phyloP scores from a whole-genome alignment of 2,888 invertebrate genomes.

The Dendrolimus houi region DNA sequence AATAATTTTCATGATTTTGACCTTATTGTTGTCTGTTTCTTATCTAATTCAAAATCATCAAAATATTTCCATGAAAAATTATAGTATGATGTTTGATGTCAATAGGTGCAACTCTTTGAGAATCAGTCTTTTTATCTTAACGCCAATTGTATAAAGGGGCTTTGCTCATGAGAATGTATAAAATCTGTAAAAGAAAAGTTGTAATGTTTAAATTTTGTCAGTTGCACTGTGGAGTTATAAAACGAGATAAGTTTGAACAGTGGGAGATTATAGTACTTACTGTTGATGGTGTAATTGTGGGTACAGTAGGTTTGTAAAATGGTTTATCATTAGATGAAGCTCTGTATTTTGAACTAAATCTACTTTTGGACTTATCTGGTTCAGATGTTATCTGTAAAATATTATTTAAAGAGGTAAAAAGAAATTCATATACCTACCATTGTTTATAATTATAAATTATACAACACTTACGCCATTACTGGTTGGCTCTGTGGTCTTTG shows the following conservation, averaged over 20 bases:
- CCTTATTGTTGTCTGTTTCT: constrained; percentile 5
- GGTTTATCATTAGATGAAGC: constrained; percentile 71
- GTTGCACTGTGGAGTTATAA: constrained; percentile 12
- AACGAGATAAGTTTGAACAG: not conserved
- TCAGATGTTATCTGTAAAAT: constrained; percentile 60
- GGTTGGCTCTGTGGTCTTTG: constrained; percentile 57
- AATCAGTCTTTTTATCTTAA: constrained; percentile 22
- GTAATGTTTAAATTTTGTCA: constrained; percentile 7
- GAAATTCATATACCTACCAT: not conserved
- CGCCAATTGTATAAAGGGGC: constrained; percentile 71
- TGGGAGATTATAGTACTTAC: constrained; percentile 46
- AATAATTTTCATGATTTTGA: not conserved
- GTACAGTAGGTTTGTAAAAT: constrained; percentile 79
- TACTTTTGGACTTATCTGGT: constrained; percentile 63
- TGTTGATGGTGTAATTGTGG: constrained; percentile 73
- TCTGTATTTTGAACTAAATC: constrained; percentile 78
- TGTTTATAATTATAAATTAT: constrained; percentile 1
- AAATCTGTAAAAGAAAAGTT: constrained; percentile 6
- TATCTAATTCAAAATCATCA: not conserved
- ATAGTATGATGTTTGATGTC: constrained; percentile 10
- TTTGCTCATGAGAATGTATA: constrained; percentile 32
- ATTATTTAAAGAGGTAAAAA: constrained; percentile 13
- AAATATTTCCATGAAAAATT: constrained; percentile 8
- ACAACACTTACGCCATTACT: constrained; percentile 58
- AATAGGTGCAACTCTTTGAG: constrained; percentile 19